Conservation (phyloP, 2,888 invertebrate species). For the Clistopyga incitator region DNA sequence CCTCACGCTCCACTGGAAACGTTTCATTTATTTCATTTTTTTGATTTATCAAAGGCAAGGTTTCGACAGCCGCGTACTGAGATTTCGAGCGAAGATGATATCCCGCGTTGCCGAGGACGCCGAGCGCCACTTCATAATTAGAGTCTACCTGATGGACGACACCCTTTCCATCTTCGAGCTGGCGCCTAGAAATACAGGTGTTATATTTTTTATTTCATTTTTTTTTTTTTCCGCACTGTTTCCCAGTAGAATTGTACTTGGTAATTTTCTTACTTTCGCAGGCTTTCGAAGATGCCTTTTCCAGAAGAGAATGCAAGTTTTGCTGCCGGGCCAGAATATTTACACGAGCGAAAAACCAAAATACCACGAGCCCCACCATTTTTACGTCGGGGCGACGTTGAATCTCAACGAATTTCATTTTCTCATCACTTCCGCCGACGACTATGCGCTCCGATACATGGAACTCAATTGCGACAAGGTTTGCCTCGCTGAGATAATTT, state of each 20-base stretch:
- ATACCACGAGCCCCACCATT: slow-evolving; percentile 91
- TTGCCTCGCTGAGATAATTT: neutral
- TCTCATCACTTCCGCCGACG: slow-evolving; percentile 92
- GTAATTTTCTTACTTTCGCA: slow-evolving; percentile 74
- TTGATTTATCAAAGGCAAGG: slow-evolving; percentile 86
- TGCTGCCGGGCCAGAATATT: slow-evolving; percentile 90
- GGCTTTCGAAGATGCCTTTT: slow-evolving; percentile 85
- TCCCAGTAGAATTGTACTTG: no score
- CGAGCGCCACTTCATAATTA: slow-evolving; percentile 91
- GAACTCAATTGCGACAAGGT: slow-evolving; percentile 91
- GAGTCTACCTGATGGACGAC: slow-evolving; percentile 93
- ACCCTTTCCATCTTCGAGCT: slow-evolving; percentile 93
- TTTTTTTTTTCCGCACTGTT: no score
- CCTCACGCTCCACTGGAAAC: slow-evolving; percentile 5
- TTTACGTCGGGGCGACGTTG: slow-evolving; percentile 93
- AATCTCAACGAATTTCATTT: slow-evolving; percentile 92
- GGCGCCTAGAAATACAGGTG: slow-evolving; percentile 90
- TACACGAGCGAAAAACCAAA: slow-evolving; percentile 90
- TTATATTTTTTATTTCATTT: neutral
- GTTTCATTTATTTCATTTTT: slow-evolving; percentile 66
- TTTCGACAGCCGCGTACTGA: slow-evolving; percentile 90
- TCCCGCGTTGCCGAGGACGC: slow-evolving; percentile 89
- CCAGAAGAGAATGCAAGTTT: slow-evolving; percentile 89
- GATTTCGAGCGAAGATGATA: slow-evolving; percentile 92
- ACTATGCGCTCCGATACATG: slow-evolving; percentile 95